Percentiles rank a stretch among this genome's conserved stretches.
Conservation (phyloP, 1,140 invertebrate genomes). For the Diabrotica undecimpunctata region DNA sequence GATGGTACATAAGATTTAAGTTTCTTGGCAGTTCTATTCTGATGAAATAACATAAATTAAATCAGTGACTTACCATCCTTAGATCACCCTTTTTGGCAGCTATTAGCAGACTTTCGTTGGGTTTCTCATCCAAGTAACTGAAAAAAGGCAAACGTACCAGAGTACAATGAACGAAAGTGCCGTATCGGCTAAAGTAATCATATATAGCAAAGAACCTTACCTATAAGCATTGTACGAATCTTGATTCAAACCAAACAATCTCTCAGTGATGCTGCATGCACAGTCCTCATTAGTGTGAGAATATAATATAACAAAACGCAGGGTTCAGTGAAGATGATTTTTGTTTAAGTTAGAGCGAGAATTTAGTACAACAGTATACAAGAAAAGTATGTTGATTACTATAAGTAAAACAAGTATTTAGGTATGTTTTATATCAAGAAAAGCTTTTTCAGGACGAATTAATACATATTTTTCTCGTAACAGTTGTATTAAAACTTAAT, state of each 20-base stretch:
- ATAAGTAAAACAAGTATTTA: too few species aligned
- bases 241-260: slow-evolving; percentile 69
- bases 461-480: too few species aligned
- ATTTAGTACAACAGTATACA: too few species aligned
- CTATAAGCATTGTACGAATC: slow-evolving; percentile 66
- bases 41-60: too few species aligned
- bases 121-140: slow-evolving; percentile 69
- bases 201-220: slow-evolving; percentile 49
- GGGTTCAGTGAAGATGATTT: slow-evolving; percentile 10
- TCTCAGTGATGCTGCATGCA: slow-evolving; percentile 71
- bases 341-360: background rate
- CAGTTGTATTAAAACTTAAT: too few species aligned
- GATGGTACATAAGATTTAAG: too few species aligned
- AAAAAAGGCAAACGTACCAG: slow-evolving; percentile 36
- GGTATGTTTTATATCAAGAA: too few species aligned
- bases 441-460: too few species aligned
- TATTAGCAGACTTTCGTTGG: slow-evolving; percentile 75
- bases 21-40: too few species aligned
- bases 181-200: background rate
- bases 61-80: slow-evolving; percentile 53
- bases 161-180: slow-evolving; percentile 1
- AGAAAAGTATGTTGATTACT: too few species aligned
- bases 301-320: slow-evolving; percentile 20
- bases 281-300: slow-evolving; percentile 28
- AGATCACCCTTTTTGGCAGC: slow-evolving; percentile 76